phyloP scores from a whole-genome alignment of 2,888 invertebrate species.

The Latheticus oryzae region DNA sequence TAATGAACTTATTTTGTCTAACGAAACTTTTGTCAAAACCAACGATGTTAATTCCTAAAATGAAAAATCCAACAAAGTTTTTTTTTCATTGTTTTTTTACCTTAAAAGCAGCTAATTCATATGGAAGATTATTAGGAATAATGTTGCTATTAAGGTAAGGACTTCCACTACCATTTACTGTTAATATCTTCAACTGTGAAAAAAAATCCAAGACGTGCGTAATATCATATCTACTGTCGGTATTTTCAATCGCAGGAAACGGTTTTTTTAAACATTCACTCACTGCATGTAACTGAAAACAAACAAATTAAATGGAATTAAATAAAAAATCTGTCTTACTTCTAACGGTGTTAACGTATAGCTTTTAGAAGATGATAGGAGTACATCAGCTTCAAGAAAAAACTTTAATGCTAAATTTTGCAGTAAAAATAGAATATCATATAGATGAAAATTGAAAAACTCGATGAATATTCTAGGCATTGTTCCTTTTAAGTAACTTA shows the following conservation, averaged over 20 bases:
- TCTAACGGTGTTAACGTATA: constrained; percentile 83
- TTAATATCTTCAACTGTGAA: constrained; percentile 77
- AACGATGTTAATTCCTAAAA: constrained; percentile 73
- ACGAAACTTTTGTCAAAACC: constrained; percentile 75
- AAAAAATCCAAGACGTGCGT: constrained; percentile 92
- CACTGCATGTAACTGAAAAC: constrained; percentile 86
- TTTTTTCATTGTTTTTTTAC: too few relatives aligned
- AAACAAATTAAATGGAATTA: constrained; percentile 32
- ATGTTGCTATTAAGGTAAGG: constrained; percentile 87
- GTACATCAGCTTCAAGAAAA: constrained; percentile 79
- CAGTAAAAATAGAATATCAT: constrained; percentile 88
- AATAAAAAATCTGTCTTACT: constrained; percentile 67
- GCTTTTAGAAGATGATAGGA: constrained; percentile 70
- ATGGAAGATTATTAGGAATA: constrained; percentile 80
- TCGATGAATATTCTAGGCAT: constrained; percentile 85
- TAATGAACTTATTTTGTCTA: constrained; percentile 74
- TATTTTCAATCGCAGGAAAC: constrained; percentile 82
- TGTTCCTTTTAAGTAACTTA: constrained; percentile 79
- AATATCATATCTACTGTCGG: constrained; percentile 86
- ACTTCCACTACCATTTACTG: constrained; percentile 75
- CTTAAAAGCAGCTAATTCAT: constrained; percentile 89
- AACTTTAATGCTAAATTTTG: constrained; percentile 85
- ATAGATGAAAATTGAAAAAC: constrained; percentile 89
- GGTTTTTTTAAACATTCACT: constrained; percentile 88
- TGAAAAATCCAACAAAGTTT: too few relatives aligned